These are phyloP conservation scores for Lasioglossum albipes DNA, from an alignment of 1,140 invertebrate genomes.

Conservation along the genomic window DNA sequence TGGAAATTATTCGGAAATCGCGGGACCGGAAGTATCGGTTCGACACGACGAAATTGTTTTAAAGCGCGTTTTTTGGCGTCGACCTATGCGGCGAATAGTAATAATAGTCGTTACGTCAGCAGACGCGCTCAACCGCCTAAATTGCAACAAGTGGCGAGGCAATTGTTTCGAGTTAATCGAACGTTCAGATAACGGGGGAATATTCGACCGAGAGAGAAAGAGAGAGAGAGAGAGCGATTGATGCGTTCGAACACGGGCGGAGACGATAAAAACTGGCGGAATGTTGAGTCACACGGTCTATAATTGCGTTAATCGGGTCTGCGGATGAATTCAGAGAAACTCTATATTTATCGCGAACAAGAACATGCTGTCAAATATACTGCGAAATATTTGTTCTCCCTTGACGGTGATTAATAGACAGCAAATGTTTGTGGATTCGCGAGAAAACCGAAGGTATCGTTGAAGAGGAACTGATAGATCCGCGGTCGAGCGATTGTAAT, in stretches of 20 bases:
- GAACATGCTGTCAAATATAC: neutral
- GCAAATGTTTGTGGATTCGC: too few relatives aligned
- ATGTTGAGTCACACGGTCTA: conserved; percentile 16
- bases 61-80: conserved; percentile 16
- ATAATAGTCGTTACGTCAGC: conserved; percentile 65
- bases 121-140: conserved; percentile 55
- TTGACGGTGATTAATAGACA: too few relatives aligned
- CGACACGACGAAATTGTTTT: neutral
- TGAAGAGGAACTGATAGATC: too few relatives aligned
- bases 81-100: conserved; percentile 26
- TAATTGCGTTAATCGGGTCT: neutral
- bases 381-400: too few relatives aligned
- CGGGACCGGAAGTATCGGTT: neutral
- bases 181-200: conserved; percentile 54
- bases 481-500: too few relatives aligned
- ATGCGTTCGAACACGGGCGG: neutral
- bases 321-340: neutral
- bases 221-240: conserved; percentile 10
- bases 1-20: neutral
- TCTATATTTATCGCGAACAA: neutral
- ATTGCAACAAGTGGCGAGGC: conserved; percentile 67
- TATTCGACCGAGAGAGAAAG: conserved; percentile 10
- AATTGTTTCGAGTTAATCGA: conserved; percentile 70
- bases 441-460: too few relatives aligned
- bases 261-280: conserved; percentile 28